These are phyloP conservation scores for Aythya baeri DNA, from an alignment of 2,113 vertebrate genomes.

Conservation along the genomic window DNA sequence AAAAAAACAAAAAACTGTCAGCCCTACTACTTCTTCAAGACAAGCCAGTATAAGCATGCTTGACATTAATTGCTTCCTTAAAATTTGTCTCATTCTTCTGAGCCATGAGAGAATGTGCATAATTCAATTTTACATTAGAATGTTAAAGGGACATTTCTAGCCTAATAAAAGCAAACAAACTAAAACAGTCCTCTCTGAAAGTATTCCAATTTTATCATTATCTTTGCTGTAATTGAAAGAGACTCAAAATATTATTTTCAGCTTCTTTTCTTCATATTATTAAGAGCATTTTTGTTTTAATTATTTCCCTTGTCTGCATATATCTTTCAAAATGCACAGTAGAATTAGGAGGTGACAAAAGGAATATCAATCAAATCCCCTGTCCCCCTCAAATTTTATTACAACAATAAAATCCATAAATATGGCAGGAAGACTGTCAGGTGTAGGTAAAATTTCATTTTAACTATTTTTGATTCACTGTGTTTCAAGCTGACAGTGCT, in stretches of 20 bases:
- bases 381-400: not conserved
- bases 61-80: slow-evolving; percentile 1
- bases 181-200: not conserved
- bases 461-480: not conserved
- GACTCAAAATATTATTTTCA: not conserved
- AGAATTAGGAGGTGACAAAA: not conserved
- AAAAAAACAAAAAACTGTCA: not conserved
- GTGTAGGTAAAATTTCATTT: not conserved
- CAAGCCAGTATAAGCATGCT: not conserved
- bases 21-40: not conserved
- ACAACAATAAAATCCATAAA: slow-evolving; percentile 23
- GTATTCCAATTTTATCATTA: not conserved
- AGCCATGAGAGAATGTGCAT: not conserved
- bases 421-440: not conserved
- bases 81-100: not conserved
- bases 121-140: slow-evolving; percentile 22
- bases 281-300: not conserved
- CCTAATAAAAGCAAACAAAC: not conserved
- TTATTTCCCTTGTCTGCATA: not conserved
- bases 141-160: not conserved
- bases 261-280: not conserved
- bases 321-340: not conserved
- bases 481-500: not conserved
- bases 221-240: not conserved
- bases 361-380: not conserved